These are phyloP conservation scores for Eira barbara DNA, from an alignment of 2,113 vertebrate genomes.

Conservation along the genomic window DNA sequence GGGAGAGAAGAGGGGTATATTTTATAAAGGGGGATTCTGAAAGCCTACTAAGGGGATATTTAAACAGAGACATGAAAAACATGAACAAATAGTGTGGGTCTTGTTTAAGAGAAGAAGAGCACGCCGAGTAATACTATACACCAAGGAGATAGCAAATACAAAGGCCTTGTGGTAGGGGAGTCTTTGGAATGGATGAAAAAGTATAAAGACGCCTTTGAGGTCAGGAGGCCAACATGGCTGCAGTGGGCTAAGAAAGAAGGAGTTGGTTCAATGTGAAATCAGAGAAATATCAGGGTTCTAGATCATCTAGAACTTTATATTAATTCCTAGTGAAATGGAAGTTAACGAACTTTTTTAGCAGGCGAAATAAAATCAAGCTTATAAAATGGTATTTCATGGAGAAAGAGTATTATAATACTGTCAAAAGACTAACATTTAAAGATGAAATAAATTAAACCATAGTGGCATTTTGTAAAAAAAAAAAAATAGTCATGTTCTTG, in stretches of 20 bases:
- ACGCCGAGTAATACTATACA: not conserved
- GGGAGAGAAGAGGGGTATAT: not conserved
- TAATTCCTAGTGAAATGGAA: not conserved
- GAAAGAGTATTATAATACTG: not conserved
- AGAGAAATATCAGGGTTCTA: not conserved
- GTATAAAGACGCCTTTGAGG: not conserved
- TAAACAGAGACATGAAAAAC: not conserved
- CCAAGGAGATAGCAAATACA: not conserved
- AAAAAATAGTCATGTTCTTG: constrained; percentile 1
- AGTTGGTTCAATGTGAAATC: not conserved
- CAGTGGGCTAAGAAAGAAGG: not conserved
- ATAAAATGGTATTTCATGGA: not conserved
- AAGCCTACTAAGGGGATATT: not conserved
- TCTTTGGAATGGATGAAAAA: not conserved
- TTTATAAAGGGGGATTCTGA: not conserved
- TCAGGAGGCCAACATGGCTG: not conserved
- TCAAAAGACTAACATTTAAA: not conserved
- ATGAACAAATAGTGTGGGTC: not conserved
- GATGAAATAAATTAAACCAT: not conserved
- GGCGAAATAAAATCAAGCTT: not conserved
- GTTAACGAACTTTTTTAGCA: not conserved
- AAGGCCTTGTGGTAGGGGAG: not conserved
- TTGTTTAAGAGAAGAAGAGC: not conserved
- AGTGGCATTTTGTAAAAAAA: constrained; percentile 44
- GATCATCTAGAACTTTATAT: not conserved